Conservation (phyloP, 2,113 vertebrate species). For the Phycodurus eques region DNA sequence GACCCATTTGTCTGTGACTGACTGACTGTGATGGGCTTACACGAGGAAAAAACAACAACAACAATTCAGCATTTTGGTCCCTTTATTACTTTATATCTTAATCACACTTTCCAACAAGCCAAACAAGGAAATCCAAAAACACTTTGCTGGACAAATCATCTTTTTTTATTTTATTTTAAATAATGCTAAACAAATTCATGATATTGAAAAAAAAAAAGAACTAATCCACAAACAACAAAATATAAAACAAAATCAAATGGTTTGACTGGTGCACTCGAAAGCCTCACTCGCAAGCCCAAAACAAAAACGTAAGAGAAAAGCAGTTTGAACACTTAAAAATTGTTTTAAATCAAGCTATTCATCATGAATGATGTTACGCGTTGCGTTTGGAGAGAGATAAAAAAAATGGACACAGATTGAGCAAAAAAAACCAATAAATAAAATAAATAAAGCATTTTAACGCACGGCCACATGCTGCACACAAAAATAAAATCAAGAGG, state of each 20-base stretch:
- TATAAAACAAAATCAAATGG: constrained; percentile 12
- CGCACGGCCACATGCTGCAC: not conserved
- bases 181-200: constrained; percentile 66
- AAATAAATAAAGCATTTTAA: not conserved
- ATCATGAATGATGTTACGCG: not conserved
- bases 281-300: not conserved
- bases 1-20: no score
- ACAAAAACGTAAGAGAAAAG: constrained; percentile 9
- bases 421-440: not conserved
- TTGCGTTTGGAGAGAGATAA: not conserved
- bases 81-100: constrained; percentile 67
- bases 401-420: not conserved
- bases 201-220: constrained; percentile 47
- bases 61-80: constrained; percentile 74
- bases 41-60: not conserved
- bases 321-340: constrained; percentile 16
- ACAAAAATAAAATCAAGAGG: not conserved
- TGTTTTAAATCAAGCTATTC: not conserved
- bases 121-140: constrained; percentile 74
- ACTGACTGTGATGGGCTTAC: not conserved
- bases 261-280: not conserved
- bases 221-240: constrained; percentile 3
- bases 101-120: constrained; percentile 78
- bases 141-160: constrained; percentile 72
- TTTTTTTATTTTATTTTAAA: constrained; percentile 40